Conservation (phyloP, 2,113 vertebrate species). For the Hippocampus zosterae region DNA sequence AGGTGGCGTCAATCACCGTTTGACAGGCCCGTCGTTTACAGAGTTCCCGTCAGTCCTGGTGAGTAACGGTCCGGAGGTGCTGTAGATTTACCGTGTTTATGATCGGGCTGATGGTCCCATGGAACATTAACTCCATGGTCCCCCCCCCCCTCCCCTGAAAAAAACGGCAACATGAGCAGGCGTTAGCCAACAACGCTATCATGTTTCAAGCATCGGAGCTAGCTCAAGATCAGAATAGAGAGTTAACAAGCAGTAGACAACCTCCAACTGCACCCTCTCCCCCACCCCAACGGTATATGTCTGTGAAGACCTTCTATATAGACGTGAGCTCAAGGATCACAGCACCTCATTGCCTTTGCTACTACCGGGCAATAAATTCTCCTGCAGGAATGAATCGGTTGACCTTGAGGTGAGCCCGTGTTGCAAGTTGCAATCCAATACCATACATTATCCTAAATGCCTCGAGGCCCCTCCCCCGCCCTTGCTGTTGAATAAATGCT, state of each 20-base stretch:
- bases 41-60: constrained; percentile 57
- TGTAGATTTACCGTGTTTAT: constrained; percentile 47
- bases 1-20: constrained; percentile 28
- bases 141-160: constrained; percentile 5
- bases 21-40: constrained; percentile 57
- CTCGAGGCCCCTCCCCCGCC: not conserved
- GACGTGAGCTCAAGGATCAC: constrained; percentile 66
- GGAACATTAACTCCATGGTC: constrained; percentile 42
- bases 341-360: constrained; percentile 63
- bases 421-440: constrained; percentile 61
- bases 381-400: constrained; percentile 57
- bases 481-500: constrained; percentile 7
- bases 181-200: constrained; percentile 22
- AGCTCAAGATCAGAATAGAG: constrained; percentile 31
- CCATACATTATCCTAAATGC: constrained; percentile 44
- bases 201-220: constrained; percentile 34
- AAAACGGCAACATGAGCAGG: constrained; percentile 29
- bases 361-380: constrained; percentile 62
- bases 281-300: constrained; percentile 17
- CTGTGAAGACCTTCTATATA: constrained; percentile 59
- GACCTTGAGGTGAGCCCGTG: constrained; percentile 59
- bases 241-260: constrained; percentile 53
- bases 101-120: constrained; percentile 28
- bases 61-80: constrained; percentile 59
- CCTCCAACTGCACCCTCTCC: not conserved